Conservation (phyloP, 1,140 invertebrate species). For the Leptinotarsa defecta region DNA sequence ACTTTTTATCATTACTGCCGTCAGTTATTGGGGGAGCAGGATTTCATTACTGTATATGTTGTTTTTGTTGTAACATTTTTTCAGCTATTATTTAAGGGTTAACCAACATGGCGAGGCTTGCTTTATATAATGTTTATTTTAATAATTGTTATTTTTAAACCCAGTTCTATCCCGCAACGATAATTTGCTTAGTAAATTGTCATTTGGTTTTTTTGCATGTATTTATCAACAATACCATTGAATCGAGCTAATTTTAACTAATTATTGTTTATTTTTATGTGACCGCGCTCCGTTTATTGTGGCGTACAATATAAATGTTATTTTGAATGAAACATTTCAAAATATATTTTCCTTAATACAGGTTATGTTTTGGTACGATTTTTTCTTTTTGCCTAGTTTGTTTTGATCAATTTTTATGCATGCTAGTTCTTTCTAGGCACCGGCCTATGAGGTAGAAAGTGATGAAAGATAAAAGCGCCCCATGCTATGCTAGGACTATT, state of each 20-base stretch:
- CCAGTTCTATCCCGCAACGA: conserved; percentile 1
- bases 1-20: conserved; percentile 30
- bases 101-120: conserved; percentile 52
- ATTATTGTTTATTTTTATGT: conserved; percentile 35
- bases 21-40: conserved; percentile 34
- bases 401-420: conserved; percentile 40
- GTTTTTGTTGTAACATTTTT: conserved; percentile 51
- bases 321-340: conserved; percentile 16
- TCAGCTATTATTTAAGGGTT: conserved; percentile 51
- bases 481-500: conserved; percentile 25
- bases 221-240: conserved; percentile 33
- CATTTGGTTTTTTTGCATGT: conserved; percentile 19
- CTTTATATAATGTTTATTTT: conserved; percentile 48
- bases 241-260: conserved; percentile 31
- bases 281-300: conserved; percentile 17
- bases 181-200: background rate
- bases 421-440: conserved; percentile 27
- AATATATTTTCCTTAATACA: conserved; percentile 12
- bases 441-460: conserved; percentile 22
- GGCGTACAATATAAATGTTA: conserved; percentile 23
- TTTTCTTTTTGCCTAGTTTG: conserved; percentile 33
- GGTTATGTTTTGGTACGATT: conserved; percentile 47
- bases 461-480: conserved; percentile 26
- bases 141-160: conserved; percentile 37
- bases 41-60: conserved; percentile 43